A percentile compares a stretch with the other conserved stretches of the same genome.
Conservation (phyloP, 1,140 invertebrate genomes). For the Drosophila watanabei region DNA sequence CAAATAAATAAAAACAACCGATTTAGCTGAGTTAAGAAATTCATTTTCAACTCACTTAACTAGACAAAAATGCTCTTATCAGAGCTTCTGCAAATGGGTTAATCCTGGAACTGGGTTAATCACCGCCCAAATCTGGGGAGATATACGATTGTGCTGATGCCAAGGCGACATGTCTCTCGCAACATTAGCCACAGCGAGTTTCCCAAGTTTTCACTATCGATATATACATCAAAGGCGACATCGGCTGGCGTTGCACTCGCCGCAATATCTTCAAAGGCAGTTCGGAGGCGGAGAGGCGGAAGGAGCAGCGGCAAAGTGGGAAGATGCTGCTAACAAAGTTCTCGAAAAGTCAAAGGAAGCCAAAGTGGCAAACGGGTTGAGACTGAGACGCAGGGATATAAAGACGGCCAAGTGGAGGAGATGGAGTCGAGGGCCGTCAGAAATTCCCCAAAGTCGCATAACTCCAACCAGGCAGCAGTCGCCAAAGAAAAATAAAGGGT, state of each 20-base stretch:
- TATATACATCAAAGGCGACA: constrained; percentile 58
- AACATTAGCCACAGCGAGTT: constrained; percentile 74
- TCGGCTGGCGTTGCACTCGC: constrained; percentile 52
- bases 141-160: constrained; percentile 26
- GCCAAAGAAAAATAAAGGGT: constrained; percentile 11
- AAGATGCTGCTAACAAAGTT: constrained; percentile 54
- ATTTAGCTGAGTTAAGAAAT: background rate
- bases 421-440: constrained; percentile 42
- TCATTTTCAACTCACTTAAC: background rate
- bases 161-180: constrained; percentile 56
- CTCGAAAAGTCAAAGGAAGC: constrained; percentile 62
- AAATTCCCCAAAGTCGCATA: constrained; percentile 83
- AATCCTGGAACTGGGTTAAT: constrained; percentile 34
- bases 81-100: background rate
- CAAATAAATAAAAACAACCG: no score
- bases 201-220: constrained; percentile 79
- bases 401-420: constrained; percentile 11
- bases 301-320: constrained; percentile 1
- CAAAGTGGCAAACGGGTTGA: constrained; percentile 65
- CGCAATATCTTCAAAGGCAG: constrained; percentile 59
- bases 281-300: background rate
- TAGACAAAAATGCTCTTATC: background rate
- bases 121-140: constrained; percentile 13
- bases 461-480: constrained; percentile 59
- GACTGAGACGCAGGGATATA: constrained; percentile 24